Percentiles rank a stretch among this genome's conserved stretches.
These are phyloP conservation scores for Eulacestoma nigropectus DNA, from an alignment of 2,113 vertebrate species.

Conservation along the genomic window DNA sequence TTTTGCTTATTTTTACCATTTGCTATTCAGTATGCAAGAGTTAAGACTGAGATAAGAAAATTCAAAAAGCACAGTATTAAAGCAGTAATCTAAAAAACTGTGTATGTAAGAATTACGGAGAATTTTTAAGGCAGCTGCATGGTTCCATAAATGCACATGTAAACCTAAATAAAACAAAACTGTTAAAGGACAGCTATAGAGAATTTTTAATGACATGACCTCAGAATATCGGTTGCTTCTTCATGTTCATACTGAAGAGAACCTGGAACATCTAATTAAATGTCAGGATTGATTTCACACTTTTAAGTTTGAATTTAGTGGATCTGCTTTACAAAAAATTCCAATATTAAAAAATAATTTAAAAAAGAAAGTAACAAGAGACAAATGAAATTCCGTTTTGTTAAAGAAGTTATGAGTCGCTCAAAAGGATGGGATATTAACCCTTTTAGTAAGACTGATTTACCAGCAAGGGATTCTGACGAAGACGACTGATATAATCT, in stretches of 20 bases:
- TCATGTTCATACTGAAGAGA: background rate
- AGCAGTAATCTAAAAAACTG: background rate
- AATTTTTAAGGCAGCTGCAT: background rate
- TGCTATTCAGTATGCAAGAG: background rate
- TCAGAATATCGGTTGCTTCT: background rate
- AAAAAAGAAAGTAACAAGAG: too few relatives aligned
- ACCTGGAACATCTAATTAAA: background rate
- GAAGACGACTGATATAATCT: constrained; percentile 39
- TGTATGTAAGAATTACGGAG: background rate
- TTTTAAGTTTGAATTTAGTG: background rate
- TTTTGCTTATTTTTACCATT: background rate
- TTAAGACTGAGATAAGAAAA: background rate
- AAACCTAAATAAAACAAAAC: background rate
- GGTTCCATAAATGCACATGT: background rate
- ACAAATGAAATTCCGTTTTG: background rate
- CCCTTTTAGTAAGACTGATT: background rate
- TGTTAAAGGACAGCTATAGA: background rate
- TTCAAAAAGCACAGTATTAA: background rate
- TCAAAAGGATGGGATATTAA: background rate
- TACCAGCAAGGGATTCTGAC: constrained; percentile 7
- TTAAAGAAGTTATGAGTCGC: background rate
- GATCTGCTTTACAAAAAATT: background rate
- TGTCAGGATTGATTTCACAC: background rate
- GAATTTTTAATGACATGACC: background rate
- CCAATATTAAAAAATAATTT: background rate